Percentiles rank a stretch among this genome's conserved stretches.
phyloP scores from a whole-genome alignment of 2,797 vertebrate genomes.

The Myripristis jacobus region DNA sequence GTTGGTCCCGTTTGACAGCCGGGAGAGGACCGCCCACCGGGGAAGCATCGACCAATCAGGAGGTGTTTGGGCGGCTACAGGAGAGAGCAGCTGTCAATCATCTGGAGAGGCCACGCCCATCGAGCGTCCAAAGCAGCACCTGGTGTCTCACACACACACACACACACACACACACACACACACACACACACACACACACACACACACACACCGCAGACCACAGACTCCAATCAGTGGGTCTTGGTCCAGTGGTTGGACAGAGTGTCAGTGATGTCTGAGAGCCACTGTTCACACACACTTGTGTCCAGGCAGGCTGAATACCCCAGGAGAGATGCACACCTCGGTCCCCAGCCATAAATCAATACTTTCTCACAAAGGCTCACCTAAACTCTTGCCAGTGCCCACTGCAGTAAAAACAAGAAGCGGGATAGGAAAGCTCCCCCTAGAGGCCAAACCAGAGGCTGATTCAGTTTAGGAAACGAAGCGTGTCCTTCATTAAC shows the following conservation, averaged over 20 bases:
- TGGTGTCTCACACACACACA: too few species aligned
- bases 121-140: too few species aligned
- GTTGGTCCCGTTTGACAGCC: too few species aligned
- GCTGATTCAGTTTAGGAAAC: constrained; percentile 75
- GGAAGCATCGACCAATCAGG: too few species aligned
- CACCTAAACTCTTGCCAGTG: constrained; percentile 73
- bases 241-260: constrained; percentile 76
- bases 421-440: constrained; percentile 68
- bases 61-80: too few species aligned
- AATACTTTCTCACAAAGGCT: constrained; percentile 74
- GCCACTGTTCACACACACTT: constrained; percentile 78
- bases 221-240: constrained; percentile 80
- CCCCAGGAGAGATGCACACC: constrained; percentile 75
- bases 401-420: constrained; percentile 73
- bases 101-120: too few species aligned
- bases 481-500: constrained; percentile 82
- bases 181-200: constrained; percentile 42
- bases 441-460: constrained; percentile 78
- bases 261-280: constrained; percentile 80
- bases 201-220: constrained; percentile 71
- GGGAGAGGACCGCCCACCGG: too few species aligned
- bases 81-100: too few species aligned
- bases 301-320: constrained; percentile 64
- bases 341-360: constrained; percentile 75
- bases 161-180: constrained; percentile 54